Evolutionary conservation across 1,140 invertebrate genomes (phyloP).

Genomic region (Drosophila kepulauana): DNA sequence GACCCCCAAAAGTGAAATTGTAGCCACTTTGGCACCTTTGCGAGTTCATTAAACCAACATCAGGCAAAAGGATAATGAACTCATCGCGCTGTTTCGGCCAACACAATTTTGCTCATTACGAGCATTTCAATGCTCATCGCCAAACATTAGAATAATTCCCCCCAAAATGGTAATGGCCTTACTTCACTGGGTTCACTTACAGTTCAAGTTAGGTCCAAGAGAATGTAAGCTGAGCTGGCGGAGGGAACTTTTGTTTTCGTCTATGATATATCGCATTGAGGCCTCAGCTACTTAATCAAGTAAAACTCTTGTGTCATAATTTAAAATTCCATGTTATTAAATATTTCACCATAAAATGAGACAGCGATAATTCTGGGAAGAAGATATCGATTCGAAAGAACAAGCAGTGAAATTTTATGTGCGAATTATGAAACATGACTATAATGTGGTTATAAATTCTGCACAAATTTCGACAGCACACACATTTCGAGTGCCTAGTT

Average conservation of each 20-base stretch:
- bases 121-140: slow-evolving; percentile 67
- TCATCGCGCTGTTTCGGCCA: slow-evolving; percentile 26
- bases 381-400: no score
- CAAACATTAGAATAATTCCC: slow-evolving; percentile 51
- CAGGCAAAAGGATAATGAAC: slow-evolving; percentile 73
- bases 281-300: not conserved
- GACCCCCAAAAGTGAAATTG: slow-evolving; percentile 35
- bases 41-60: slow-evolving; percentile 72
- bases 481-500: not conserved
- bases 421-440: no score
- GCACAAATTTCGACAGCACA: not conserved
- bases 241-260: no score
- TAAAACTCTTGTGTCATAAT: no score
- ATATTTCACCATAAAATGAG: not conserved
- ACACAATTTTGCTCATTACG: slow-evolving; percentile 61
- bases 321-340: not conserved
- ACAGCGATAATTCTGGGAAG: not conserved
- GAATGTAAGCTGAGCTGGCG: no score
- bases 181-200: slow-evolving; percentile 49
- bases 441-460: not conserved
- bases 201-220: not conserved
- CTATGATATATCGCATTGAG: no score
- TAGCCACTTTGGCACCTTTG: slow-evolving; percentile 70
- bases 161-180: slow-evolving; percentile 49
- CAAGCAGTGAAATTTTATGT: no score